Evolutionary conservation across 2,888 invertebrate genomes (phyloP), one percentile per base, ranked within the genome.

Genomic region (Acrobeloides nanus): DNA sequence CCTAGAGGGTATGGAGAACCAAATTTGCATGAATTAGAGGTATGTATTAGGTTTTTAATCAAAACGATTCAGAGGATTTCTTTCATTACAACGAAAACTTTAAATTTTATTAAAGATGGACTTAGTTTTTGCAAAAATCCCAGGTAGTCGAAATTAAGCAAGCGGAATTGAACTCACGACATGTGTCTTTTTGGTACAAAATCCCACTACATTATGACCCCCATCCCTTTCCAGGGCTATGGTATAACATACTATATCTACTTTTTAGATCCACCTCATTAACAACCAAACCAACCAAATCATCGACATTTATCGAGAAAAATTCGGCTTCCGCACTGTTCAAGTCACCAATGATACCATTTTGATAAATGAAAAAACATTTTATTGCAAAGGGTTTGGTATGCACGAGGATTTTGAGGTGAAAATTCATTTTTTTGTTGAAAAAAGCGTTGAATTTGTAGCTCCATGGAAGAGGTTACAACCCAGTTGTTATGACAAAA

Each of bases 341-440:
- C 78, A 80, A 2, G 87, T 89, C 83, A 84, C 82, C 33, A 83
- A 84, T 59, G 41, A 57, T 7, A 54, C 58, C 35, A 55, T 70
- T 6, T 59, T 60, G 32, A 82, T 93, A 44, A 93, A 95, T 73
- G 81, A 82, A n/a, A 82, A 82, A 63, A 85, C 86, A 0, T 81
- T 92, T 46, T 95, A 95, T 75, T 81, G 93, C 64, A 82, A 85
- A 58, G 93, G 93, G 3, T 89, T 92, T 66, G 92, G 89, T 17
- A 84, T 87, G 75, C 93, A 95, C 73, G 93, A 95, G 75, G 95
- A 95, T 76, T 84, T 88, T 0, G 86, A 87, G 76, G 86, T 87
- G 74, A 55, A 95, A 73, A 93, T 95, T 75, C 93, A 95, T 76
- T 84, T 88, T 0, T 86, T 87, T 76, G 85, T 87, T 18, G 4